phyloP scores from a whole-genome alignment of 2,797 vertebrate genomes.

The Xenentodon cancila region DNA sequence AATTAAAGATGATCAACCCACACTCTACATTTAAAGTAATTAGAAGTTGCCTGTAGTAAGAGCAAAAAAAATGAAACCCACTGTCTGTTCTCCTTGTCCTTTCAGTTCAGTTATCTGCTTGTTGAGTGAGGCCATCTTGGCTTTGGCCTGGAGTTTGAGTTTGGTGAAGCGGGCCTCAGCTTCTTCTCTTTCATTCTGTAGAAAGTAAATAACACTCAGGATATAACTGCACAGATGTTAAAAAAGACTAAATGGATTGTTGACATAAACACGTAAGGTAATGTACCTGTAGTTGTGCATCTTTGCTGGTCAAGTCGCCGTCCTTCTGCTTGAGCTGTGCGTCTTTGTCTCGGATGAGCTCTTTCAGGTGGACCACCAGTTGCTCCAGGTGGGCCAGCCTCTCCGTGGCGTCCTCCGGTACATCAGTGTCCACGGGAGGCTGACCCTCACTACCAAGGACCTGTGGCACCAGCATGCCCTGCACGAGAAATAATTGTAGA shows the following conservation, averaged over 20 bases:
- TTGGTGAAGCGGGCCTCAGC: slow-evolving; percentile 91
- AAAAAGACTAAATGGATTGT: too few relatives aligned
- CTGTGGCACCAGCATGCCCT: slow-evolving; percentile 75
- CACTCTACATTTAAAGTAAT: too few relatives aligned
- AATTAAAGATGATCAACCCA: neutral
- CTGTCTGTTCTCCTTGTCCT: slow-evolving; percentile 69
- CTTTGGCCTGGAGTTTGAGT: slow-evolving; percentile 95
- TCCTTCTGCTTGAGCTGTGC: slow-evolving; percentile 83
- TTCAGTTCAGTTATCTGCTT: slow-evolving; percentile 90
- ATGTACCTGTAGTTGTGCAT: slow-evolving; percentile 84
- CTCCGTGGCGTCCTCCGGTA: slow-evolving; percentile 83
- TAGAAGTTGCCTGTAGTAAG: too few relatives aligned
- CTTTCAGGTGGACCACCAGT: slow-evolving; percentile 90
- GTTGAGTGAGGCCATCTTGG: slow-evolving; percentile 88
- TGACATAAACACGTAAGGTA: neutral
- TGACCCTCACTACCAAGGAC: slow-evolving; percentile 45
- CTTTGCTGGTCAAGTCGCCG: slow-evolving; percentile 76
- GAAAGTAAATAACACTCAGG: neutral
- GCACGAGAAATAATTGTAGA: neutral
- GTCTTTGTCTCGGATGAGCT: slow-evolving; percentile 90
- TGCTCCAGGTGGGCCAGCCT: slow-evolving; percentile 88
- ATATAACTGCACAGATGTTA: neutral
- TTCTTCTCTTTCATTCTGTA: slow-evolving; percentile 89
- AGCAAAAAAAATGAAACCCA: slow-evolving; percentile 31
- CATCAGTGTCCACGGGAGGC: slow-evolving; percentile 55